Conservation (phyloP, 2,797 vertebrate genomes). For the Triplophysa yarkandensis region DNA sequence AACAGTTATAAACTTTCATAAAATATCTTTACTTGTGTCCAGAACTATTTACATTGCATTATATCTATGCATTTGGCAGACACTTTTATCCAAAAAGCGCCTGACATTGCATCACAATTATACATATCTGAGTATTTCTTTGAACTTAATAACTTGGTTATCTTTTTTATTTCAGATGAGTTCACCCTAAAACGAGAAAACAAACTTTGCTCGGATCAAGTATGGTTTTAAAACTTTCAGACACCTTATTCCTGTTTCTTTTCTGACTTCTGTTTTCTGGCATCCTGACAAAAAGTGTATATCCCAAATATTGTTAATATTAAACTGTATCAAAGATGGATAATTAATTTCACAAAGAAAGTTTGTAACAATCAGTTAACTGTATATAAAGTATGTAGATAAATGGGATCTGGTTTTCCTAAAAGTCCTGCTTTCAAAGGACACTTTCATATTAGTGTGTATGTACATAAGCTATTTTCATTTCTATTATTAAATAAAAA, state of each 20-base stretch:
- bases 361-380: not conserved
- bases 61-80: too few relatives aligned
- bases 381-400: slow-evolving; percentile 14
- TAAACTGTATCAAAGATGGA: not conserved
- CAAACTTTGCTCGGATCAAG: not conserved
- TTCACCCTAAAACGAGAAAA: slow-evolving; percentile 35
- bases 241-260: slow-evolving; percentile 10
- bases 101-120: too few relatives aligned
- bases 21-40: too few relatives aligned
- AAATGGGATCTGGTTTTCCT: not conserved
- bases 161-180: slow-evolving; percentile 54
- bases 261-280: not conserved
- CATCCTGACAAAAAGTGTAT: not conserved
- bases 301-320: not conserved
- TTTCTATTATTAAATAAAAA: too few relatives aligned
- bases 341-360: not conserved
- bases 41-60: too few relatives aligned
- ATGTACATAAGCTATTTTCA: too few relatives aligned
- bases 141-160: not conserved
- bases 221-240: not conserved
- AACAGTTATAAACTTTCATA: too few relatives aligned
- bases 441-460: too few relatives aligned
- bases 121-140: too few relatives aligned
- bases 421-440: not conserved
- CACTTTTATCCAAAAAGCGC: too few relatives aligned